Evolutionary conservation across 2,888 invertebrate species (phyloP).

Genomic region (Eristalis pertinax): DNA sequence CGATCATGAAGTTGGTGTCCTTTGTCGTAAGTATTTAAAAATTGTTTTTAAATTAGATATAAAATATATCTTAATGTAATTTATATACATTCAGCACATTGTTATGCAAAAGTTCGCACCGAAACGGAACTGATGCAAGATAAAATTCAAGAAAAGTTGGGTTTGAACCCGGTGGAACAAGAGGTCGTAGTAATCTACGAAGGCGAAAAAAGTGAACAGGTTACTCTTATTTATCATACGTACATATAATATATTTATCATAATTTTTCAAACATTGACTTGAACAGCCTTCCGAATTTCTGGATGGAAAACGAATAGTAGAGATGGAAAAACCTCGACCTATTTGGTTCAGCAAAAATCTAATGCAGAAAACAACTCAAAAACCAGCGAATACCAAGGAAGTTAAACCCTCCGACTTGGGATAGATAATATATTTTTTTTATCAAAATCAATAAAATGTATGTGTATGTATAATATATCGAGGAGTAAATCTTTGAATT

Average conservation of each 20-base stretch:
- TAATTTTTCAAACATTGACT: too few species aligned
- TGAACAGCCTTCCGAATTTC: slow-evolving; percentile 83
- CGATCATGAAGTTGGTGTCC: slow-evolving; percentile 88
- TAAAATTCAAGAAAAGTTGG: slow-evolving; percentile 87
- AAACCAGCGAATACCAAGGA: slow-evolving; percentile 87
- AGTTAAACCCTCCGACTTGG: slow-evolving; percentile 88
- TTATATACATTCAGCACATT: slow-evolving; percentile 85
- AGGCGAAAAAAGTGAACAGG: slow-evolving; percentile 87
- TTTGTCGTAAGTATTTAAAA: slow-evolving; percentile 88
- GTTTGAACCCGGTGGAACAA: slow-evolving; percentile 88
- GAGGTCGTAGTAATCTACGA: slow-evolving; percentile 94
- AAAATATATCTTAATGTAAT: not conserved
- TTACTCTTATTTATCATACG: slow-evolving; percentile 69
- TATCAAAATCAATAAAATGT: slow-evolving; percentile 2
- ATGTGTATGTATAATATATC: too few species aligned
- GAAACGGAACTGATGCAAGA: slow-evolving; percentile 92
- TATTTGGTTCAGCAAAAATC: slow-evolving; percentile 92
- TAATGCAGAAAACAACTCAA: slow-evolving; percentile 90
- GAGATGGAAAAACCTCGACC: slow-evolving; percentile 94
- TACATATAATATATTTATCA: not conserved
- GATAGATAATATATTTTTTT: slow-evolving; percentile 82
- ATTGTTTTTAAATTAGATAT: slow-evolving; percentile 55
- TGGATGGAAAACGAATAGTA: slow-evolving; percentile 89
- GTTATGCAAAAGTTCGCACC: slow-evolving; percentile 90
- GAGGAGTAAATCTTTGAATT: not conserved